phyloP scores from a whole-genome alignment of 2,888 invertebrate species.

The Agonopterix alstromeriana region DNA sequence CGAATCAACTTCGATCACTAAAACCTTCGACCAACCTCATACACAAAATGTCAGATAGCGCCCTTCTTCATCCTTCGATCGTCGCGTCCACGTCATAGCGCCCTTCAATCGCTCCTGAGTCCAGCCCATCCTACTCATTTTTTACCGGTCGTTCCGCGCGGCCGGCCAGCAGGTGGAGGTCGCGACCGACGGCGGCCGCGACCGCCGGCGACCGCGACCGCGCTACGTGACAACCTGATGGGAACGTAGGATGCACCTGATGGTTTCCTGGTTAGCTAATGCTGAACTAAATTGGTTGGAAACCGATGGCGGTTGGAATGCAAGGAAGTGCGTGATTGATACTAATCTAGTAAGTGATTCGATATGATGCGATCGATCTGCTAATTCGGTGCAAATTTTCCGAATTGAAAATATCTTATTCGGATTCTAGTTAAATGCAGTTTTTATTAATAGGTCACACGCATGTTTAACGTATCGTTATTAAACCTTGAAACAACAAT shows the following conservation, averaged over 20 bases:
- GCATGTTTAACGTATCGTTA: no score
- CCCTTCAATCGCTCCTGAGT: background rate
- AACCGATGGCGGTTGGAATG: background rate
- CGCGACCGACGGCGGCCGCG: constrained; percentile 34
- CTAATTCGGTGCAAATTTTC: no score
- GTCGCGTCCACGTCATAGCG: background rate
- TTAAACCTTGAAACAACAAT: no score
- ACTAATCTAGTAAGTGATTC: background rate
- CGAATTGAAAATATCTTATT: no score
- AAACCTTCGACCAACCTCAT: no score
- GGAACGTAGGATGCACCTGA: constrained; percentile 38
- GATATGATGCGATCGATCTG: no score
- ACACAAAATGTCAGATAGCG: no score
- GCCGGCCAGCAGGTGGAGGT: constrained; percentile 39
- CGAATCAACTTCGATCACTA: no score
- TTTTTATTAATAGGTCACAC: no score
- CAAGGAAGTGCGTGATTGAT: background rate
- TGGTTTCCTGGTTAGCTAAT: constrained; percentile 31
- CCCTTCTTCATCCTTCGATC: no score
- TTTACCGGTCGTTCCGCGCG: constrained; percentile 39
- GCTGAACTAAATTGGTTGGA: background rate
- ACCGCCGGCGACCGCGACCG: constrained; percentile 29
- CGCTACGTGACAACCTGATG: constrained; percentile 51
- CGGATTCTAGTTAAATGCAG: no score
- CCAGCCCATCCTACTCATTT: constrained; percentile 1